Base-by-base conservation (phyloP, 64 coral and sea anemone genomes). In the Stichodactyla helianthus region DNA sequence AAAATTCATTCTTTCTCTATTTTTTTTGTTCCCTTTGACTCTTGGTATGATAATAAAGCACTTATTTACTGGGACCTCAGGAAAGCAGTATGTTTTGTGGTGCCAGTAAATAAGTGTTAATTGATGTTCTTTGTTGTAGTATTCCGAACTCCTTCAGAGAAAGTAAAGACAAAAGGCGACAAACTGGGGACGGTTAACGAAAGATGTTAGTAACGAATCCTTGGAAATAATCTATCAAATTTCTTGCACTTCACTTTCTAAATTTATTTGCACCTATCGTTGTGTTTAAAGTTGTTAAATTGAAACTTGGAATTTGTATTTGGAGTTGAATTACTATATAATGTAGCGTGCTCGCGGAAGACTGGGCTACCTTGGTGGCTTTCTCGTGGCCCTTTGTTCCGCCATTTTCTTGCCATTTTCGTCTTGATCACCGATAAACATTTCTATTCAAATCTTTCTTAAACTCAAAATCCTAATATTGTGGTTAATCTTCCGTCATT, bases 181-280 rank as follows among this genome's bases (percentile, higher is more conserved):
- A 79, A 79, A 79, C 27, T 79, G 26, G 77, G 20, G 15, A 79
- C 50, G 26, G 77, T 79, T 50, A 52, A 15, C 26, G 77, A 79
- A 79, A 79, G 6, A 79, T 79, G 77, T 79, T 79, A 79, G 77
- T 79, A 79, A 79, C 77, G 26, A 65, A 65, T 65, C 2, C 62
- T 65, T 65, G 22, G 22, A 65, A 65, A 7, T n/a, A 65, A 44
- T 44, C 35, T n/a, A 20, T 5, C 18, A 23, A 65, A 6, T 53
- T 52, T 81, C 6, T 23, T 15, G 26, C 17, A 81, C 26, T 54
- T 52, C 19, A 7, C 15, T 81, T 81, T 12, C 5, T 54, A 54
- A 81, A 51, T 28, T 12, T 81, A 11, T 28, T 23, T 81, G n/a
- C 50, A 28, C 62, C 62, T 65, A 23, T 60, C 18, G 22, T 77